phyloP scores from a whole-genome alignment of 2,113 vertebrate genomes.

The Anolis carolinensis region DNA sequence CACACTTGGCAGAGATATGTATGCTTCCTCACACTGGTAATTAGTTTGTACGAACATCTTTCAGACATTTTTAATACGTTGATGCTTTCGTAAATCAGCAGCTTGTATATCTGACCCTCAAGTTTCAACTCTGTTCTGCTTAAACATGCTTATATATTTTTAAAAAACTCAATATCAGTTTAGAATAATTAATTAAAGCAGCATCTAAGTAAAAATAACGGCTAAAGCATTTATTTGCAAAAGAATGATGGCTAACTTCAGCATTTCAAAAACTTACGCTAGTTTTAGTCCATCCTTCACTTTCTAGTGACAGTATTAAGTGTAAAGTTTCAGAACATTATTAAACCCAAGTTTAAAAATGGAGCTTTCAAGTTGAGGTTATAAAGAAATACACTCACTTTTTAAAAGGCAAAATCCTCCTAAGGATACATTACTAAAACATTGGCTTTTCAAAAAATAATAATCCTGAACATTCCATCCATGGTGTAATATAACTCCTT shows the following conservation, averaged over 20 bases:
- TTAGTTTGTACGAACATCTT: slow-evolving; percentile 40
- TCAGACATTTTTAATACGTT: slow-evolving; percentile 36
- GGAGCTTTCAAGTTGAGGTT: slow-evolving; percentile 32
- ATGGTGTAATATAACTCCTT: slow-evolving; percentile 60
- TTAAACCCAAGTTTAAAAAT: slow-evolving; percentile 36
- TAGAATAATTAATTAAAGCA: not conserved
- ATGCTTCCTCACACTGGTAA: slow-evolving; percentile 18
- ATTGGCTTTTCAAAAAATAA: slow-evolving; percentile 49
- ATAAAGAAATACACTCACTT: slow-evolving; percentile 13
- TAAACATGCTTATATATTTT: slow-evolving; percentile 33
- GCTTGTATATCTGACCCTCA: not conserved
- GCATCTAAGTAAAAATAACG: slow-evolving; percentile 37
- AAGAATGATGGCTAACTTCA: slow-evolving; percentile 59
- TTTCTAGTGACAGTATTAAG: slow-evolving; percentile 54
- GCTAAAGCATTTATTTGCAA: slow-evolving; percentile 17
- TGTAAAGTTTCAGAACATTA: slow-evolving; percentile 68
- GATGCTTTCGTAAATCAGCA: not conserved
- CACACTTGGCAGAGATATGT: slow-evolving; percentile 36
- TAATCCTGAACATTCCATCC: slow-evolving; percentile 61
- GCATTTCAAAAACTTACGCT: slow-evolving; percentile 55
- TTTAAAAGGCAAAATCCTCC: slow-evolving; percentile 47
- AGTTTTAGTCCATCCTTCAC: slow-evolving; percentile 47
- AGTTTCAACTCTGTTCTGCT: slow-evolving; percentile 1
- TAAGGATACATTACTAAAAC: slow-evolving; percentile 57
- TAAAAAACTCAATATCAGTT: not conserved